A percentile compares a stretch with the other conserved stretches of the same genome.
Conservation (phyloP, 2,888 invertebrate species). For the Teleiodes luculella region DNA sequence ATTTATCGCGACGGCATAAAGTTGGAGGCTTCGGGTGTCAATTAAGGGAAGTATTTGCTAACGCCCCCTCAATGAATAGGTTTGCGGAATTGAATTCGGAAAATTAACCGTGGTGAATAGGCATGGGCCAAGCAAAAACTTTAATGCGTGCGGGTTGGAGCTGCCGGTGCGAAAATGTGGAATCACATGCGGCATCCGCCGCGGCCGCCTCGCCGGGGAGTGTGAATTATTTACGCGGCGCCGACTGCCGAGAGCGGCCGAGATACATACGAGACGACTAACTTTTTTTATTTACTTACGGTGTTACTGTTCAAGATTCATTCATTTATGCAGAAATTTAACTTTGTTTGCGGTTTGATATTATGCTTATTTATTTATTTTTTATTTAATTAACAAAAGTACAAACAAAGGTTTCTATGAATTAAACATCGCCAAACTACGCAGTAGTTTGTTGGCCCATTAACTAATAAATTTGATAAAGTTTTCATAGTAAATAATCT, state of each 20-base stretch:
- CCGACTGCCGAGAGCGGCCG: conserved; percentile 41
- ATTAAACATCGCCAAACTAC: no score
- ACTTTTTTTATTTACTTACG: conserved; percentile 46
- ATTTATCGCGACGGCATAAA: conserved; percentile 50
- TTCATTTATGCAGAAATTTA: conserved; percentile 7
- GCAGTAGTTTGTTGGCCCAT: no score
- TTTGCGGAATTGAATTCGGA: conserved; percentile 60
- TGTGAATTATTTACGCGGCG: conserved; percentile 63
- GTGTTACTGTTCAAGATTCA: conserved; percentile 25
- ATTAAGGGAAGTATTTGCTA: conserved; percentile 63
- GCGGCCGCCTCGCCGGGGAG: conserved; percentile 50
- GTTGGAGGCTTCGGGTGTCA: conserved; percentile 51
- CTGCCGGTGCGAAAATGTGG: conserved; percentile 62
- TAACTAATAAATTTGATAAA: no score
- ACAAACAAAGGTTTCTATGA: background rate
- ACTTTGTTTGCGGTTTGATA: background rate
- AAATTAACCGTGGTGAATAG: conserved; percentile 65
- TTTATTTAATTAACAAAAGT: background rate
- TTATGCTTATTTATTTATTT: background rate
- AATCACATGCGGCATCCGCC: conserved; percentile 61
- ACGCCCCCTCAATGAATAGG: conserved; percentile 58
- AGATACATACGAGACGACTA: conserved; percentile 42
- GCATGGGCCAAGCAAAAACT: conserved; percentile 59
- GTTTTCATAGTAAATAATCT: no score
- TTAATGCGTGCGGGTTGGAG: conserved; percentile 56